Conservation (phyloP, 2,797 vertebrate genomes). For the Perodicticus potto region DNA sequence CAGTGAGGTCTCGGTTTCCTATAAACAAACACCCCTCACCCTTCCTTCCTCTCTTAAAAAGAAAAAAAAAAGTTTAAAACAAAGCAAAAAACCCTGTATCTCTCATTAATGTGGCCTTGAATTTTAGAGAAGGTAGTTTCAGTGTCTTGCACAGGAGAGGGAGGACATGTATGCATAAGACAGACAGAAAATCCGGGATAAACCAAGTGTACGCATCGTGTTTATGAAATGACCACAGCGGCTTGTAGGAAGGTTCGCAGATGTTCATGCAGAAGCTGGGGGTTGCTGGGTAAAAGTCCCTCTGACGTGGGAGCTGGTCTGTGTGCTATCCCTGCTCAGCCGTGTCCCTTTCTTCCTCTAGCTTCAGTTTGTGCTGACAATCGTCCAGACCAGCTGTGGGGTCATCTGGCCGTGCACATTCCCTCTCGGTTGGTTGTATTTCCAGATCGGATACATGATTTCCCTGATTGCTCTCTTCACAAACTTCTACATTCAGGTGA, state of each 20-base stretch:
- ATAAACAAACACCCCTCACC: neutral
- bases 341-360: conserved; percentile 80
- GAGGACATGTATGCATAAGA: neutral
- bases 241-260: neutral
- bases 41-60: neutral
- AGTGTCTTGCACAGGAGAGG: neutral
- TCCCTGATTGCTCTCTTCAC: conserved; percentile 95
- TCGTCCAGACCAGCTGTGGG: conserved; percentile 94
- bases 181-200: neutral
- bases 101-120: neutral
- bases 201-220: neutral
- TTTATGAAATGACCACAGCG: neutral
- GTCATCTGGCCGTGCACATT: conserved; percentile 95
- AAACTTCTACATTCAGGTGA: conserved; percentile 98
- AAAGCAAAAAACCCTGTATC: neutral
- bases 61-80: neutral
- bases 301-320: rapidly evolving
- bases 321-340: neutral
- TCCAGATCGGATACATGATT: conserved; percentile 96
- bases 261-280: neutral
- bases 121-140: neutral
- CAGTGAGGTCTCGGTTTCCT: neutral
- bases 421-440: conserved; percentile 95
- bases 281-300: neutral
- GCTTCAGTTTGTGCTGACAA: conserved; percentile 97